A percentile compares a stretch with the other conserved stretches of the same genome.
These are phyloP conservation scores for Hirtodrosophila histrioides DNA, from an alignment of 2,888 invertebrate species.

Conservation along the genomic window DNA sequence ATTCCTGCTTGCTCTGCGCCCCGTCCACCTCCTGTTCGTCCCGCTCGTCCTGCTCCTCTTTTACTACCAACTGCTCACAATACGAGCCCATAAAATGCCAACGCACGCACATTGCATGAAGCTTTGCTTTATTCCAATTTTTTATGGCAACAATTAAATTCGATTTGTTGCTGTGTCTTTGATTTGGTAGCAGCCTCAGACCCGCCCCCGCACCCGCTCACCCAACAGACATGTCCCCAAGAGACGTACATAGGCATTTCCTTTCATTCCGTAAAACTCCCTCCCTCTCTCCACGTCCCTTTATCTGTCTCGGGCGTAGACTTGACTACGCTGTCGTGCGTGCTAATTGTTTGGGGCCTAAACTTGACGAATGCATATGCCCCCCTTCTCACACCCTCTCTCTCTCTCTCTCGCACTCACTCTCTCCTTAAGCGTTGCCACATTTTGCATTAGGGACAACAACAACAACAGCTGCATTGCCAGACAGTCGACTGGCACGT, in stretches of 20 bases:
- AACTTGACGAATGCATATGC: constrained; percentile 47
- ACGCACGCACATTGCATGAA: constrained; percentile 46
- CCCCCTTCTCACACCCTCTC: neutral
- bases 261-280: constrained; percentile 10
- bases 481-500: constrained; percentile 63
- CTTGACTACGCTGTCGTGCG: constrained; percentile 52
- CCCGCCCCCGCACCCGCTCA: neutral
- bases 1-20: neutral
- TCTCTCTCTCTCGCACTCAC: neutral
- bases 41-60: constrained; percentile 4
- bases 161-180: constrained; percentile 69
- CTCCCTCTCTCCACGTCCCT: constrained; percentile 9
- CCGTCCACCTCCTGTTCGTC: neutral
- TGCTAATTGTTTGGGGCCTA: constrained; percentile 66
- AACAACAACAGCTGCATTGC: constrained; percentile 20
- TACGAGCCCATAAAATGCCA: constrained; percentile 43
- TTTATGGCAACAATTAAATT: constrained; percentile 73
- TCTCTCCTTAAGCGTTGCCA: constrained; percentile 28
- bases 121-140: constrained; percentile 41
- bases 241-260: constrained; percentile 9
- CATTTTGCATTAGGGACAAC: constrained; percentile 51
- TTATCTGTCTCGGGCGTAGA: constrained; percentile 34
- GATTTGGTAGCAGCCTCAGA: constrained; percentile 44
- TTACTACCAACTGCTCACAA: constrained; percentile 19
- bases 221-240: constrained; percentile 8